Conservation (phyloP, 2,888 invertebrate genomes). For the Hyalella azteca region DNA sequence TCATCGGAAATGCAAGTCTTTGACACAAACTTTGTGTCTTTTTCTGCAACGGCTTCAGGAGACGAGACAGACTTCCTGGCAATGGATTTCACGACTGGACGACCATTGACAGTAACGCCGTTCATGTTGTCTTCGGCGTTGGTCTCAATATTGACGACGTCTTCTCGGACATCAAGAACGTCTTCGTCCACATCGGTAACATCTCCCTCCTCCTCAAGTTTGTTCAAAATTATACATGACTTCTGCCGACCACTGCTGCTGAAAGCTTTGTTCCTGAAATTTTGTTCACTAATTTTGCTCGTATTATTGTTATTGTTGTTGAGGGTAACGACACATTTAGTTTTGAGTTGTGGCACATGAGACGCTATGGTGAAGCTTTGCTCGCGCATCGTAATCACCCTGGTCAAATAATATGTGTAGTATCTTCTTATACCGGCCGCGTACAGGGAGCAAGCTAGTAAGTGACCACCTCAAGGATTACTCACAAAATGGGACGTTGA, state of each 20-base stretch:
- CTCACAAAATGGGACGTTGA: too few species aligned
- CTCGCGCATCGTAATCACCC: not conserved
- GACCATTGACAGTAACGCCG: constrained; percentile 1
- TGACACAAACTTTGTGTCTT: not conserved
- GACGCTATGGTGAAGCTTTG: not conserved
- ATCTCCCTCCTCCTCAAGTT: not conserved
- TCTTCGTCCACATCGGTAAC: not conserved
- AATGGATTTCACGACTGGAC: not conserved
- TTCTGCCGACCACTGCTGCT: not conserved
- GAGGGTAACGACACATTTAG: not conserved
- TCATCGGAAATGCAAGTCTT: constrained; percentile 9
- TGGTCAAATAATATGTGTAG: too few species aligned
- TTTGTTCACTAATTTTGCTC: not conserved
- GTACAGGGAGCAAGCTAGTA: too few species aligned
- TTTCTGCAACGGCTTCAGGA: not conserved
- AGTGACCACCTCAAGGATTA: not conserved
- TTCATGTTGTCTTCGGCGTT: not conserved
- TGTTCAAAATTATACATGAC: not conserved
- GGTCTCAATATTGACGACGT: not conserved
- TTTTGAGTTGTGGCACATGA: not conserved
- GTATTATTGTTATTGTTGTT: not conserved
- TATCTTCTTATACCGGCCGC: too few species aligned
- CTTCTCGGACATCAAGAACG: not conserved
- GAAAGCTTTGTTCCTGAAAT: not conserved
- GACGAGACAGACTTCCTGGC: not conserved